Evolutionary conservation across 2,888 invertebrate species (phyloP).

Genomic region (Sarcophaga rosellei): DNA sequence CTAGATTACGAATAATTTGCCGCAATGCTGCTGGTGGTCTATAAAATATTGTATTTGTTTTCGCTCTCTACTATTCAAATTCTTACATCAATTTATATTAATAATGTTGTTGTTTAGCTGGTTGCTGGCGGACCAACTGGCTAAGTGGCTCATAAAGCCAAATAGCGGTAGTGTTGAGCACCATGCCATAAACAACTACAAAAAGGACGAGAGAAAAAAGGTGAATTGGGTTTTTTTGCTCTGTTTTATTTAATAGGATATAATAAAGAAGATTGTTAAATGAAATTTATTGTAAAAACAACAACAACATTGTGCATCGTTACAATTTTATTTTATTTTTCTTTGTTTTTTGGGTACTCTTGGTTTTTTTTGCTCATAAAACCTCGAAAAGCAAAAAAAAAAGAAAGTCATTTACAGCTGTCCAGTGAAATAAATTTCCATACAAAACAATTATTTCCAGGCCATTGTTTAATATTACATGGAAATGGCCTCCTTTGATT

Average conservation of each 20-base stretch:
- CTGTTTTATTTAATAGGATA: background rate
- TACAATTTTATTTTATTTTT: slow-evolving; percentile 4
- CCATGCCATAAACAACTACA: slow-evolving; percentile 4
- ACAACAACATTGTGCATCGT: slow-evolving; percentile 25
- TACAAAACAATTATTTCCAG: slow-evolving; percentile 48
- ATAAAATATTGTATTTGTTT: slow-evolving; percentile 1
- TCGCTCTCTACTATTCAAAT: background rate
- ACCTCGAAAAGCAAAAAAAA: slow-evolving; percentile 14
- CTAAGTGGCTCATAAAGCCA: background rate
- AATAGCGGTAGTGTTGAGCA: background rate
- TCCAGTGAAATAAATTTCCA: slow-evolving; percentile 49
- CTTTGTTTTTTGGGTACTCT: background rate
- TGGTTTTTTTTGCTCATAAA: slow-evolving; percentile 7
- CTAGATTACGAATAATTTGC: slow-evolving; percentile 41
- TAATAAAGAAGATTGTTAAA: slow-evolving; percentile 32
- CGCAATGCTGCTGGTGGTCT: slow-evolving; percentile 57
- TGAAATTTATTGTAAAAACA: slow-evolving; percentile 29
- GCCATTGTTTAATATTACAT: slow-evolving; percentile 38
- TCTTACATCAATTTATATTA: slow-evolving; percentile 31
- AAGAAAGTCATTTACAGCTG: slow-evolving; percentile 16
- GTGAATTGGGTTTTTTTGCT: slow-evolving; percentile 21
- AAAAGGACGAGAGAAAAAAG: slow-evolving; percentile 7
- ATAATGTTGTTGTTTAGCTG: slow-evolving; percentile 1
- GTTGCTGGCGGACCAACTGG: slow-evolving; percentile 16
- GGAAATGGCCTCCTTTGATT: background rate